These are phyloP conservation scores for Mactra quadrangularis DNA, from an alignment of 1,140 invertebrate species.

Conservation along the genomic window DNA sequence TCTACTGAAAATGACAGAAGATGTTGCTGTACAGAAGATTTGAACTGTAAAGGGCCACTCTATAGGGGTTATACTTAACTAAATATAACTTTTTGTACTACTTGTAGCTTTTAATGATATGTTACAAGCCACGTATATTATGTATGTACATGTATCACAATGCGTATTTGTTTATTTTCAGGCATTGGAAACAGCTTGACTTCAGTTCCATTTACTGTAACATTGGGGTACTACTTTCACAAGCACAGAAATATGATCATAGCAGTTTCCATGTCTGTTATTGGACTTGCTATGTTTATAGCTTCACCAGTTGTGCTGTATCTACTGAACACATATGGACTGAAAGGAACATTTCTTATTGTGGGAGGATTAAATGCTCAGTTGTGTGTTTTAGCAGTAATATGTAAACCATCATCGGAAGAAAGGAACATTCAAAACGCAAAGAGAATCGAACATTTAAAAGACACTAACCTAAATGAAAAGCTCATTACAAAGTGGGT, in stretches of 20 bases:
- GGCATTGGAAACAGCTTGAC: slow-evolving; percentile 7
- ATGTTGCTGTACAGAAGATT: too few relatives aligned
- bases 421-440: slow-evolving; percentile 1
- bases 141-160: too few relatives aligned
- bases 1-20: too few relatives aligned
- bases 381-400: neutral
- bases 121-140: too few relatives aligned
- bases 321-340: neutral
- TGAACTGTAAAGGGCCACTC: too few relatives aligned
- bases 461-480: too few relatives aligned
- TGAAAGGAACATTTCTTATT: slow-evolving; percentile 8
- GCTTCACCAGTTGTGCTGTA: slow-evolving; percentile 11
- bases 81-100: too few relatives aligned
- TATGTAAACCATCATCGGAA: slow-evolving; percentile 16
- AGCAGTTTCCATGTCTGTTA: neutral
- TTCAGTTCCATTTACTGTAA: neutral
- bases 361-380: slow-evolving; percentile 26
- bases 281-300: slow-evolving; percentile 38
- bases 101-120: too few relatives aligned
- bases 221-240: slow-evolving; percentile 34
- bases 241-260: neutral
- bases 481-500: too few relatives aligned
- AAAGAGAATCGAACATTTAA: slow-evolving; percentile 5
- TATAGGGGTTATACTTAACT: too few relatives aligned
- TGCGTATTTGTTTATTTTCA: slow-evolving; percentile 6